Evolutionary conservation across 2,888 invertebrate species (phyloP).

Genomic region (Pheosia gnoma): DNA sequence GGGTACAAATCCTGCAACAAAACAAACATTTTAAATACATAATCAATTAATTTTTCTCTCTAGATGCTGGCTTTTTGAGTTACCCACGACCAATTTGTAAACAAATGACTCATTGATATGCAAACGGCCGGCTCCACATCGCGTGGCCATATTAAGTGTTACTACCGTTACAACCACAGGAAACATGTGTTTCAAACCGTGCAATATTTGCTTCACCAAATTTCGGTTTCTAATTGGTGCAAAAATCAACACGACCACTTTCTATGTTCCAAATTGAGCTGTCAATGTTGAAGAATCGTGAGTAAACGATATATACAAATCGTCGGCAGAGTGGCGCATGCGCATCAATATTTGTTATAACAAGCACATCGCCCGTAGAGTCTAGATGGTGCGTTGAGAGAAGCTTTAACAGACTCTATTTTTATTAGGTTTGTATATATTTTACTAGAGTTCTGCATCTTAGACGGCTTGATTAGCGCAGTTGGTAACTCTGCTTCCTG

Average conservation of each 20-base stretch:
- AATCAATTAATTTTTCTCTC: background rate
- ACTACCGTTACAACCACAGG: conserved; percentile 31
- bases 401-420: background rate
- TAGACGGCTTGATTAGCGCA: no score
- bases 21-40: conserved; percentile 7
- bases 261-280: conserved; percentile 58
- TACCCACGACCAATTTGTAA: conserved; percentile 18
- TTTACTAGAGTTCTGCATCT: no score
- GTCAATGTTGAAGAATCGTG: conserved; percentile 36
- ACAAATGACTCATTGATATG: conserved; percentile 29
- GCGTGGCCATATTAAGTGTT: conserved; percentile 28
- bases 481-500: no score
- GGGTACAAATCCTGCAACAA: conserved; percentile 56
- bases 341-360: conserved; percentile 39
- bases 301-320: conserved; percentile 45
- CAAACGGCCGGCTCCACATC: conserved; percentile 29
- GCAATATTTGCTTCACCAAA: conserved; percentile 37
- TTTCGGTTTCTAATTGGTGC: conserved; percentile 37
- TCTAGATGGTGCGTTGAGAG: background rate
- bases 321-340: conserved; percentile 33
- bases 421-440: no score
- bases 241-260: conserved; percentile 59
- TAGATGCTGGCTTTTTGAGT: background rate
- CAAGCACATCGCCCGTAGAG: conserved; percentile 7
- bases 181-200: conserved; percentile 26